Conservation (phyloP, 2,797 vertebrate species). For the Sebastes nivosus region DNA sequence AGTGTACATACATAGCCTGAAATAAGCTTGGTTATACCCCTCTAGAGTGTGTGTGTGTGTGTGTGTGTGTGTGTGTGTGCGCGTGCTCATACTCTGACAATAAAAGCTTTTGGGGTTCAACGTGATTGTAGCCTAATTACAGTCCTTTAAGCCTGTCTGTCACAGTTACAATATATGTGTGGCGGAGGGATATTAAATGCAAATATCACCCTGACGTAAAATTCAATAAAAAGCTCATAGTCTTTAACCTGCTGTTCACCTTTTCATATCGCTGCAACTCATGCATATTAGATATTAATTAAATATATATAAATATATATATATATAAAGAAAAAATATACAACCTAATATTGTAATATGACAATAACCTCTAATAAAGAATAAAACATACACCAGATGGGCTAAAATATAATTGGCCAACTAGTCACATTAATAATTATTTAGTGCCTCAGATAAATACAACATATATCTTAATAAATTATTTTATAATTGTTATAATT, state of each 20-base stretch:
- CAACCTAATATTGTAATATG: background rate
- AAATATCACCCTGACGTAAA: constrained; percentile 54
- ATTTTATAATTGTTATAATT: background rate
- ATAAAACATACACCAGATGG: background rate
- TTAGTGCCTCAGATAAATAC: background rate
- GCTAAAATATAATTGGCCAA: background rate
- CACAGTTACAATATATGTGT: constrained; percentile 38
- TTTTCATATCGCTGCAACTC: background rate
- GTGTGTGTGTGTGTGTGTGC: background rate
- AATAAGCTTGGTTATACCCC: constrained; percentile 1
- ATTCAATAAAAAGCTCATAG: constrained; percentile 30
- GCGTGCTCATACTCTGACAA: constrained; percentile 13
- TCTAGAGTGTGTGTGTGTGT: background rate
- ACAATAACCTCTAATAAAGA: background rate
- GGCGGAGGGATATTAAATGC: constrained; percentile 53
- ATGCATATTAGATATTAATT: background rate
- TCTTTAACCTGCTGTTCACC: constrained; percentile 27
- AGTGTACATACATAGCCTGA: background rate
- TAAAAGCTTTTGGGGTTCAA: constrained; percentile 34
- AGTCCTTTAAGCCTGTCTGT: constrained; percentile 38
- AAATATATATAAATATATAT: too few species aligned
- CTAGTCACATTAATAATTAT: background rate
- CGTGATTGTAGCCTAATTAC: constrained; percentile 42
- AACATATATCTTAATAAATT: background rate
- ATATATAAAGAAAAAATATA: background rate